A percentile compares a stretch with the other conserved stretches of the same genome.
Conservation (phyloP, 2,113 vertebrate species). For the Peromyscus maniculatus region DNA sequence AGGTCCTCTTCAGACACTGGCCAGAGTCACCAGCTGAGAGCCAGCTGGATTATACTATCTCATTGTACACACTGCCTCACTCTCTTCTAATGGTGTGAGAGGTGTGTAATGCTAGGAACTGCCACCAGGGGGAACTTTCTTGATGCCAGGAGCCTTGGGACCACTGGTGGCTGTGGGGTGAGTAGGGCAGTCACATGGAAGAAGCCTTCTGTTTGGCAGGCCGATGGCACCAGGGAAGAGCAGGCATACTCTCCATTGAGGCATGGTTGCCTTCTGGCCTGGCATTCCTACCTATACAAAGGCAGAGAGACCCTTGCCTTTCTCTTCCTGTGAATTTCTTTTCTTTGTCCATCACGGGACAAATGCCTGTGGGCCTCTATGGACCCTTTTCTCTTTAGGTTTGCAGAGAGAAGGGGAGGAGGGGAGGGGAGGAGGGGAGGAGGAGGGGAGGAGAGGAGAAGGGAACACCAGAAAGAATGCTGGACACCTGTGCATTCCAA, state of each 20-base stretch:
- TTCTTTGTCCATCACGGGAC: neutral
- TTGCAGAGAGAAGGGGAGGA: neutral
- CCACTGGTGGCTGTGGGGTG: neutral
- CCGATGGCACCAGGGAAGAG: fast-evolving
- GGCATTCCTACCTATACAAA: too few relatives aligned
- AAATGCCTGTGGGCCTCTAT: neutral
- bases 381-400: neutral
- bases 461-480: neutral
- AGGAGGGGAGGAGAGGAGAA: neutral
- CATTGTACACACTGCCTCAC: neutral
- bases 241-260: too few relatives aligned
- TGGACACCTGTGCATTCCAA: neutral
- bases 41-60: fast-evolving
- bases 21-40: neutral
- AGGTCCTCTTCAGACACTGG: neutral
- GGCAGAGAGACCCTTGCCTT: neutral
- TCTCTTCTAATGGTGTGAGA: fast-evolving
- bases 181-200: fast-evolving
- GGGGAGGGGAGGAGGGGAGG: too few relatives aligned
- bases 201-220: fast-evolving
- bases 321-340: neutral
- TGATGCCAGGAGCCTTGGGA: fast-evolving
- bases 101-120: too few relatives aligned
- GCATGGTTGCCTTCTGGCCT: fast-evolving
- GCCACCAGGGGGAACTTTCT: neutral